Base-by-base conservation (phyloP, 2,113 vertebrate genomes). In the Lagenorhynchus albirostris region DNA sequence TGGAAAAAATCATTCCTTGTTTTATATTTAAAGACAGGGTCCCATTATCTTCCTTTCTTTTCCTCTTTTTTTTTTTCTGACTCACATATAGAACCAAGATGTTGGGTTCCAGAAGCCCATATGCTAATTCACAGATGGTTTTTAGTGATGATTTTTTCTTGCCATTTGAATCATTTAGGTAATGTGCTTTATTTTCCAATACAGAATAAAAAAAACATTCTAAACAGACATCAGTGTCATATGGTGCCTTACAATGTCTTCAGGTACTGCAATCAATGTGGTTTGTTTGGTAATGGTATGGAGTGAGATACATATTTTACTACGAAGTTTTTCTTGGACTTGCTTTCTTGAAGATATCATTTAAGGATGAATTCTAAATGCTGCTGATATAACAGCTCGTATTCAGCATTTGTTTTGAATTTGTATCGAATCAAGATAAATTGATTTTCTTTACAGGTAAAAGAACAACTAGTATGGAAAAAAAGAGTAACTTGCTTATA, bases 111-210 rank as follows among this genome's bases (percentile, higher is more conserved):
- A 82, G 82, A 85, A 96, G 58, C 73, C 79, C 73, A 20, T 85
- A 86, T 93, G 77, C n/a, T 85, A 93, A 96, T 73, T 95, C 85
- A 91, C 93, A 96, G 96, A 96, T 88, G 89, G 79, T 14, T 95
- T 93, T 73, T 41, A 87, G 62, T 31, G 26, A 67, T 80, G 36
- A 41, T 50, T 68, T 89, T 70, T 87, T 63, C 63, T 67, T 95
- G 12, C 36, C 38, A 71, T 95, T 89, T 94, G 71, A 94, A 25
- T 76, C 70, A 89, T 88, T 96, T 90, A 95, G 76, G 60, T 96
- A 96, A 86, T 83, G 21, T 96, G 60, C 21, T 95, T 98, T 96
- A 90, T 89, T 98, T 98, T 98, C 79, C 89, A 94, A 82, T 92
- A 96, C 67, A 96, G 90, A 95, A 65, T 91, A 95, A 41, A 87